Evolutionary conservation across 2,113 vertebrate species (phyloP).

Genomic region (Oxygymnocypris stewartii): DNA sequence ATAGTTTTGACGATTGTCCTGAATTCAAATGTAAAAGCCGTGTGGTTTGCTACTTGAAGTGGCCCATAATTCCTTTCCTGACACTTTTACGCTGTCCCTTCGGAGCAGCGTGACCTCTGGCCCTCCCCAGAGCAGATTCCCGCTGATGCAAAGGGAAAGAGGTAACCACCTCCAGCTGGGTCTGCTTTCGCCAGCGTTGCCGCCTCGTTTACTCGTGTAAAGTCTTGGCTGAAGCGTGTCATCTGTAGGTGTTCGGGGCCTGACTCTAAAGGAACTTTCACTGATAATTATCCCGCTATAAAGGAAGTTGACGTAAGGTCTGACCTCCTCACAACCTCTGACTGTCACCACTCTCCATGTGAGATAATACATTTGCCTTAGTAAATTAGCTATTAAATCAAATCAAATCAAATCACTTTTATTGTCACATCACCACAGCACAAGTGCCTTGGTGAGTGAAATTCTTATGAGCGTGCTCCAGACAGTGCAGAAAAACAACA

Average conservation of each 20-base stretch:
- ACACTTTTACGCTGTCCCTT: not conserved
- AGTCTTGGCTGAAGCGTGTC: not conserved
- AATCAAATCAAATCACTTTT: too few species aligned
- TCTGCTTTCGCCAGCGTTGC: not conserved
- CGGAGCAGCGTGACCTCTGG: slow-evolving; percentile 12
- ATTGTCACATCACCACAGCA: too few species aligned
- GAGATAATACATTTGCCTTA: not conserved
- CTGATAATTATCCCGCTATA: not conserved
- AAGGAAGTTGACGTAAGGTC: not conserved
- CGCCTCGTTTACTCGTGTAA: not conserved
- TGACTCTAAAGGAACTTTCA: not conserved
- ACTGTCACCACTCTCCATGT: not conserved
- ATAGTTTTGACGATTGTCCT: not conserved
- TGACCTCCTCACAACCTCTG: slow-evolving; percentile 3
- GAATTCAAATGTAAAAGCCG: not conserved
- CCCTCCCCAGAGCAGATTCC: not conserved
- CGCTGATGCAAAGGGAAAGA: slow-evolving; percentile 42
- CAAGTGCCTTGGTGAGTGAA: too few species aligned
- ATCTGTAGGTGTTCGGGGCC: not conserved
- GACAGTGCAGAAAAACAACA: too few species aligned
- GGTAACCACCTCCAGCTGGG: slow-evolving; percentile 33
- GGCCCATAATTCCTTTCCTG: not conserved
- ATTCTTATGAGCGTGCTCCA: too few species aligned
- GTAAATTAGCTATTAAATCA: not conserved
- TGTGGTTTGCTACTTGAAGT: not conserved